Base-by-base conservation (phyloP, 1,140 invertebrate genomes). In the Drosophila nannoptera region DNA sequence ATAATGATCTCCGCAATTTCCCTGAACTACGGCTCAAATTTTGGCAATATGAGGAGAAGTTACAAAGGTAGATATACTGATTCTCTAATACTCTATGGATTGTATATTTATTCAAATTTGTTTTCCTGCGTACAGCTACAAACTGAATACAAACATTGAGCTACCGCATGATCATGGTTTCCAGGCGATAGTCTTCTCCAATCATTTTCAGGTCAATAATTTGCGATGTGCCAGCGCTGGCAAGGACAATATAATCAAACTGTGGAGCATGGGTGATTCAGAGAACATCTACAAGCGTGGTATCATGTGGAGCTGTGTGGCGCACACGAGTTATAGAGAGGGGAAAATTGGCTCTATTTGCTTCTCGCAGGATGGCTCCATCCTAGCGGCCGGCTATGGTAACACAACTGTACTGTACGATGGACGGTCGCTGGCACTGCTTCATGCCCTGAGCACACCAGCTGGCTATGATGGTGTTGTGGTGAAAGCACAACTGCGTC, bases 21-120 rank as follows among this genome's bases (percentile, higher is more conserved):
- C 90, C 91, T 4, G 94, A 96, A 90, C 90, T 94, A 1, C 89
- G 93, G 40, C 88, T 97, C 0, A 97, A 97, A 84, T 96, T 96
- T 89, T 97, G 95, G 95, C 78, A 91, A 50, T 96, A 92, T 78
- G 89, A 93, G 68, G 69, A 87, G 3, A 89, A 91, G 6, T 90
- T 92, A 43, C 94, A 95, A 89, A 92, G 84, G 94, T 95, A 90
- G 90, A 48, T 35, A n/a, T 7, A 49, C 22, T 12, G 2, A 43
- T 22, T 22, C 22, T 22, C 22, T 22, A 22, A 22, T 22, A 22
- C 22, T 3, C 22, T 22, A 22, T 22, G 22, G 22, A 22, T 22
- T 22, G 22, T 22, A 22, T 22, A 40, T 43, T 16, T 16, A 16
- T 7, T 7, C 36, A 22, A 22, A 22, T 7, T 42, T 4, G 22